Base-by-base conservation (phyloP, 1,140 invertebrate genomes). In the Anastatus disparis region DNA sequence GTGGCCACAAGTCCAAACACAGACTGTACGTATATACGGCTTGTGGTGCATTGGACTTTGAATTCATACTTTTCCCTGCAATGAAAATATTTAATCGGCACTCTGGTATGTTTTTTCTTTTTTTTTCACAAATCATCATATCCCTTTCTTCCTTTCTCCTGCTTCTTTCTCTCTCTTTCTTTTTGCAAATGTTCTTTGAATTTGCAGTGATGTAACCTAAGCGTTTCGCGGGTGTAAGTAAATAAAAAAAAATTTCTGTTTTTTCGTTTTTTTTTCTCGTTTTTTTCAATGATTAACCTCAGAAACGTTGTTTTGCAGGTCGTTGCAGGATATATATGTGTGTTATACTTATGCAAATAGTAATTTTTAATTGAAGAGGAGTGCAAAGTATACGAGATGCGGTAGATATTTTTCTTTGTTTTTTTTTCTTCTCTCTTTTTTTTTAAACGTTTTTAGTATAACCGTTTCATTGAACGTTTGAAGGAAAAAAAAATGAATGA, bases 11-110 rank as follows among this genome's bases (percentile, higher is more conserved):
- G 50, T 70, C 59, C 50, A 70, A 70, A 70, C 68, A 70, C 59
- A 69, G 55, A n/a, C 7, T n/a, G 17, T 3, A n/a, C n/a, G n/a
- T n/a, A n/a, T n/a, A n/a, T n/a, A n/a, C n/a, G n/a, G 35, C 46
- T 26, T 24, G 17, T 48, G 8, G 44, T 52, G 66, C 55, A 68
- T 59, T 59, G 66, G 55, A 59, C 55, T 68, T 68, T 59, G 56
- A 55, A 61, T 61, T 59, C n/a, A 52, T 38, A 35, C 56, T 69
- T 27, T n/a, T n/a, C n/a, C n/a, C n/a, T 17, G 68, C 59, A 64
- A 70, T 63, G 68, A 63, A 70, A 70, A 70, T 70, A 70, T 70
- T 70, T 70, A 63, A 70, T 70, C 68, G 50, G 40, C 68, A 62
- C 67, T 63, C 53, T 55, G 63, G 52, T n/a, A n/a, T n/a, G n/a